Evolutionary conservation across 2,113 vertebrate species (phyloP).

Genomic region (Coregonus clupeaformis): DNA sequence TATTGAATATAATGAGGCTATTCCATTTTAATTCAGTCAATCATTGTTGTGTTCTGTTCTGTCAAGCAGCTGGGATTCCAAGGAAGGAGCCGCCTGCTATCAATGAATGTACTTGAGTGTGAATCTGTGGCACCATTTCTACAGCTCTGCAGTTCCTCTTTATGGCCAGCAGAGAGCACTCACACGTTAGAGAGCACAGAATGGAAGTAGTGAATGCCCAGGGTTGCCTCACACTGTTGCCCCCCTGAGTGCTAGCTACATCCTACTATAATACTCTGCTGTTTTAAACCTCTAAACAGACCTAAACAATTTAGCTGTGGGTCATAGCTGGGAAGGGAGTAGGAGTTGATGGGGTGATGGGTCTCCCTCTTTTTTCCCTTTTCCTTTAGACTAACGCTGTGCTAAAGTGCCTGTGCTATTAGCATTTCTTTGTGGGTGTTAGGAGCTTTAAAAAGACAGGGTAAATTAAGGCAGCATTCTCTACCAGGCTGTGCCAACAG

Average conservation of each 20-base stretch:
- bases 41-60: background rate
- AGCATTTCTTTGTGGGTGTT: constrained; percentile 77
- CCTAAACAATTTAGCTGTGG: constrained; percentile 73
- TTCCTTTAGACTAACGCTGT: constrained; percentile 75
- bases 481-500: constrained; percentile 38
- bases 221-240: constrained; percentile 59
- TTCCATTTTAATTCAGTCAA: too few species aligned
- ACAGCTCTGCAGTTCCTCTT: constrained; percentile 50
- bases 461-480: constrained; percentile 75
- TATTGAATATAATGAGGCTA: too few species aligned
- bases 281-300: constrained; percentile 70
- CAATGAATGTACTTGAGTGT: background rate
- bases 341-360: constrained; percentile 80
- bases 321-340: constrained; percentile 76
- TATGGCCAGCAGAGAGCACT: constrained; percentile 86
- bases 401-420: constrained; percentile 77
- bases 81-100: background rate
- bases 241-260: constrained; percentile 66
- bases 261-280: constrained; percentile 67
- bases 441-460: constrained; percentile 64
- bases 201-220: constrained; percentile 33
- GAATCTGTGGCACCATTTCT: background rate
- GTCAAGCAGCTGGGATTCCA: background rate
- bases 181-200: constrained; percentile 62
- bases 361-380: constrained; percentile 59